Base-by-base conservation (phyloP, 2,797 vertebrate species). In the Halcyon leucocephala region DNA sequence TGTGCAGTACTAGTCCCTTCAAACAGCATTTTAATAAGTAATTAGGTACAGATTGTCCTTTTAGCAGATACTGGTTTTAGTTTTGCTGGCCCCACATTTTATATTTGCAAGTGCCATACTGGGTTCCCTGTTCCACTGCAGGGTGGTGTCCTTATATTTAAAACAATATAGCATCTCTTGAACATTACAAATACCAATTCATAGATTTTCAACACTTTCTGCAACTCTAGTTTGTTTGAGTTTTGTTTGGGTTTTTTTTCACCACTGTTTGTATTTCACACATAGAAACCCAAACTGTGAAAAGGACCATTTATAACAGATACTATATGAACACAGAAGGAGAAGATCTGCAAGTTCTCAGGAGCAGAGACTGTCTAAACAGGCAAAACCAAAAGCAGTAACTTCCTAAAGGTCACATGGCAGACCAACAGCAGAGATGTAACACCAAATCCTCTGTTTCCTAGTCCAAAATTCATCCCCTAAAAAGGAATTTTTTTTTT, bases 121-220 rank as follows among this genome's bases (percentile, higher is more conserved):
- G 41, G 4, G 24, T 28, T 87, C 26, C 26, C n/a, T 64, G 17
- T 25, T 55, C 46, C 60, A 64, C 22, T 22, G n/a, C 2, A 25
- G 31, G 7, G 37, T 49, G 1, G 1, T 6, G 0, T 64, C 26
- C 14, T n/a, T 33, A 9, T 18, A 62, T 76, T 81, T 60, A n/a
- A 69, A 88, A 65, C 29, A 58, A 57, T 26, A 12, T 5, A 15
- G 14, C 15, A 39, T n/a, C 12, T 41, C 10, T 42, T 41, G 19
- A 71, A 78, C 42, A 89, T 48, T 79, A 89, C 49, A 82, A 76
- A 37, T 71, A 13, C 60, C 25, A 39, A 14, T 48, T 70, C 39
- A 82, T 0, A 66, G 25, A 67, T 35, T 60, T 76, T 81, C 67
- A 84, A 49, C n/a, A 41, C 4, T 77, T 64, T 9, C n/a, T 83